Evolutionary conservation across 1,140 invertebrate species (phyloP).

Genomic region (Oreohelix idahoensis): DNA sequence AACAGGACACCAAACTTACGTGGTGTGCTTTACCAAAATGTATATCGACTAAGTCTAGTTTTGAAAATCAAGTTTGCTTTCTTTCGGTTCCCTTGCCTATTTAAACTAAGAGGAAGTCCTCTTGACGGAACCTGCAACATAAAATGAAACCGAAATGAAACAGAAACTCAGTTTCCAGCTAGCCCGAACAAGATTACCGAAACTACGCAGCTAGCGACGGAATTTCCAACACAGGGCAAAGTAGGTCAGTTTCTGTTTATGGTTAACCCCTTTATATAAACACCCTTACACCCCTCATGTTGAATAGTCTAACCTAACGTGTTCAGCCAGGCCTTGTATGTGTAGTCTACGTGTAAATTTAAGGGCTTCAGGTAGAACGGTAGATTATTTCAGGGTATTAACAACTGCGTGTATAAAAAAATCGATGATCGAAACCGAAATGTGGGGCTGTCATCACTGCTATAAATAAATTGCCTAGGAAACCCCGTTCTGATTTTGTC

Average conservation of each 20-base stretch:
- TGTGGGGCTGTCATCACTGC: background rate
- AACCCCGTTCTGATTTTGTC: background rate
- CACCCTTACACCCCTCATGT: background rate
- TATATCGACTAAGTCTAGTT: too few relatives aligned
- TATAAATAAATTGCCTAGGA: background rate
- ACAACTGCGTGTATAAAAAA: too few relatives aligned
- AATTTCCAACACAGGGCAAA: background rate
- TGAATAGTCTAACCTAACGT: background rate
- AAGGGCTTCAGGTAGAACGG: too few relatives aligned
- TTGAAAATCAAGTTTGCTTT: too few relatives aligned
- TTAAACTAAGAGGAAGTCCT: too few relatives aligned
- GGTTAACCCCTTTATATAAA: background rate
- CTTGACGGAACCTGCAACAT: too few relatives aligned
- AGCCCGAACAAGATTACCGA: background rate
- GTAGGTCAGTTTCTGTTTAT: slow-evolving; percentile 4
- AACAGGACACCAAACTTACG: too few relatives aligned
- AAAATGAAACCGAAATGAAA: background rate
- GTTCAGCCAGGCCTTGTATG: background rate
- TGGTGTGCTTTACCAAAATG: too few relatives aligned
- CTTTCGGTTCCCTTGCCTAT: too few relatives aligned
- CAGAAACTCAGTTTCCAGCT: background rate
- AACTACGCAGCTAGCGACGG: background rate
- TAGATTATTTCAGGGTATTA: too few relatives aligned
- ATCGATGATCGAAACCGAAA: slow-evolving; percentile 6
- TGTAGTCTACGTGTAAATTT: too few relatives aligned